Percentiles rank a stretch among this genome's conserved stretches.
phyloP scores from a whole-genome alignment of 1,140 invertebrate genomes.

The Dendrolimus punctatus region DNA sequence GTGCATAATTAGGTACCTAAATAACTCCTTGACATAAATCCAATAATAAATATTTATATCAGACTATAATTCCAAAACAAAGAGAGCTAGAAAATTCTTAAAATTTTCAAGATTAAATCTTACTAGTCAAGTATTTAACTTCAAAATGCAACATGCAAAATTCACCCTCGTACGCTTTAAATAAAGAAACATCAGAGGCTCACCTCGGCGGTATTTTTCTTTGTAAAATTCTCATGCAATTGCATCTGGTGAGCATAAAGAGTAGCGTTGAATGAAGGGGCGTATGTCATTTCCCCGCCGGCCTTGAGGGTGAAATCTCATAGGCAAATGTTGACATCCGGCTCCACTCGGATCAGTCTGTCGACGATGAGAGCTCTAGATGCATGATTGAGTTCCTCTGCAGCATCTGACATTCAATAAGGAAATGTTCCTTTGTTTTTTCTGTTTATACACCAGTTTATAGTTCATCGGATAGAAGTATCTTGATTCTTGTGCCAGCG shows the following conservation, averaged over 20 bases:
- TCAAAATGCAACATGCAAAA: background rate
- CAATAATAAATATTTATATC: too few relatives aligned
- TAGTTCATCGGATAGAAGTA: too few relatives aligned
- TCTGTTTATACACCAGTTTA: too few relatives aligned
- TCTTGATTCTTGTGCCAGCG: too few relatives aligned
- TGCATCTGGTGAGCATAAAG: constrained; percentile 28
- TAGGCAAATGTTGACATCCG: constrained; percentile 56
- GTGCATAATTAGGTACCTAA: too few relatives aligned
- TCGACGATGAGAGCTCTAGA: constrained; percentile 5
- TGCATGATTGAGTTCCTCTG: constrained; percentile 7
- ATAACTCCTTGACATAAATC: too few relatives aligned
- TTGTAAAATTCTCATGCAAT: constrained; percentile 40
- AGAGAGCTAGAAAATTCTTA: too few relatives aligned
- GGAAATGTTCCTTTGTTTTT: too few relatives aligned
- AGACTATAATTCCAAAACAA: too few relatives aligned
- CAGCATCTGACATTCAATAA: background rate
- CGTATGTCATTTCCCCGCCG: constrained; percentile 49
- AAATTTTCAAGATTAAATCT: too few relatives aligned
- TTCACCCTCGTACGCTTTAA: background rate
- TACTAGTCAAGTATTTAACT: too few relatives aligned
- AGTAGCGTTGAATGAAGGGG: constrained; percentile 33
- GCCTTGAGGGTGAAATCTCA: constrained; percentile 38
- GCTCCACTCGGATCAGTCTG: constrained; percentile 27
- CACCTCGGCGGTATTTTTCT: constrained; percentile 24
- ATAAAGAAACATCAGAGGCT: constrained; percentile 17